phyloP scores from a whole-genome alignment of 2,888 invertebrate species.

The Drosophila mimetica region DNA sequence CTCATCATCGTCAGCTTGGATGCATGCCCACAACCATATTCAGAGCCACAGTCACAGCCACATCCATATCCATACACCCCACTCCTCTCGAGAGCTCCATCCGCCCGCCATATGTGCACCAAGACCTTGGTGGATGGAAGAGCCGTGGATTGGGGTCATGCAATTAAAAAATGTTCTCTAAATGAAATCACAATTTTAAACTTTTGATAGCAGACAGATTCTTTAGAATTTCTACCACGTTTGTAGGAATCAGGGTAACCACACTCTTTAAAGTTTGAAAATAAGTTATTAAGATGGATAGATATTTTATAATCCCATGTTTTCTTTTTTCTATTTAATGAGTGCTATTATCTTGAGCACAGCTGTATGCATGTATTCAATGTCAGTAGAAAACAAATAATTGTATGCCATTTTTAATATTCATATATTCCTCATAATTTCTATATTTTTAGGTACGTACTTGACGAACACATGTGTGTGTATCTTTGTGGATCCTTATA shows the following conservation, averaged over 20 bases:
- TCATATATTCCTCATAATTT: conserved; percentile 2
- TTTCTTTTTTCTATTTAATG: neutral
- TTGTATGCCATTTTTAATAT: conserved; percentile 41
- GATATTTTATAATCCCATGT: no score
- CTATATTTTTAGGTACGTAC: conserved; percentile 55
- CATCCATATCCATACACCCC: neutral
- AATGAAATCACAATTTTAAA: conserved; percentile 12
- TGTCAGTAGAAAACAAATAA: conserved; percentile 13
- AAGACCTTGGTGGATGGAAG: conserved; percentile 3
- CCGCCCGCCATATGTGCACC: conserved; percentile 4
- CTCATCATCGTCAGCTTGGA: conserved; percentile 5
- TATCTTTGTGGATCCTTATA: neutral
- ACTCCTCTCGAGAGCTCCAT: conserved; percentile 6
- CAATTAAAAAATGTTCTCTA: conserved; percentile 13
- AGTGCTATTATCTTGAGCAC: neutral
- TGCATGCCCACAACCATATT: neutral
- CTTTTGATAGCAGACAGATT: conserved; percentile 1
- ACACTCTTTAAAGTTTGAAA: neutral
- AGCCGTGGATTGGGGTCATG: conserved; percentile 13
- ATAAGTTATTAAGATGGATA: no score
- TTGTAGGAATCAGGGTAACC: neutral
- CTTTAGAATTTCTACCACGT: neutral
- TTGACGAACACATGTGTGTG: conserved; percentile 14
- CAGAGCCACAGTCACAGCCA: no score
- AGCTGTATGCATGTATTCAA: conserved; percentile 7